A percentile compares a stretch with the other conserved stretches of the same genome.
Evolutionary conservation across 2,888 invertebrate genomes (phyloP).

Genomic region (Meteorus colon): DNA sequence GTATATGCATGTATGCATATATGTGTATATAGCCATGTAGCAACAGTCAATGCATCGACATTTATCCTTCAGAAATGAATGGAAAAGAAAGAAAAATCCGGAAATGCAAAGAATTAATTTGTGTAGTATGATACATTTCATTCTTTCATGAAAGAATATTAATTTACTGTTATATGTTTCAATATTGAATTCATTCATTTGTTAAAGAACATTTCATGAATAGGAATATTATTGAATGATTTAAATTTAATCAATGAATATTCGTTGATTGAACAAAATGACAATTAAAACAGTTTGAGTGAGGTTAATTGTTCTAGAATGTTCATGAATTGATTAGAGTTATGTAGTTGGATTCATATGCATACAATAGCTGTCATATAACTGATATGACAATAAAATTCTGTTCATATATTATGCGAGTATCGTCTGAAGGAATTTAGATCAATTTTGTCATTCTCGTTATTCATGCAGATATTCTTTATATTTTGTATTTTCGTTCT

Average conservation of each 20-base stretch:
- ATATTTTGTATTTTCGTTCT: not conserved
- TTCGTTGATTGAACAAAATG: not conserved
- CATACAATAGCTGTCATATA: not conserved
- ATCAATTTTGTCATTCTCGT: not conserved
- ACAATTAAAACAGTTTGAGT: not conserved
- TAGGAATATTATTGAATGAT: not conserved
- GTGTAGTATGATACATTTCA: not conserved
- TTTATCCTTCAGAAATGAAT: constrained; percentile 2
- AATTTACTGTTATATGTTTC: not conserved
- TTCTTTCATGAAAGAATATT: not conserved
- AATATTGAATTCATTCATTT: not conserved
- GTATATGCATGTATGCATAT: not conserved
- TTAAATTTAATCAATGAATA: not conserved
- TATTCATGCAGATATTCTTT: not conserved
- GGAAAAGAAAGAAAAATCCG: not conserved
- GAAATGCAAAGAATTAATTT: not conserved
- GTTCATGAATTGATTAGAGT: not conserved
- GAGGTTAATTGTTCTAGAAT: constrained; percentile 7
- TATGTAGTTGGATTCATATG: not conserved
- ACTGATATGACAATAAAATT: not conserved
- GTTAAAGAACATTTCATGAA: too few relatives aligned
- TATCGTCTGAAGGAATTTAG: not conserved
- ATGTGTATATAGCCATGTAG: not conserved
- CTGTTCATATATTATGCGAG: not conserved
- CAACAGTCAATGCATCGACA: constrained; percentile 4